phyloP scores from a whole-genome alignment of 2,888 invertebrate species.

The Endotricha flammealis region DNA sequence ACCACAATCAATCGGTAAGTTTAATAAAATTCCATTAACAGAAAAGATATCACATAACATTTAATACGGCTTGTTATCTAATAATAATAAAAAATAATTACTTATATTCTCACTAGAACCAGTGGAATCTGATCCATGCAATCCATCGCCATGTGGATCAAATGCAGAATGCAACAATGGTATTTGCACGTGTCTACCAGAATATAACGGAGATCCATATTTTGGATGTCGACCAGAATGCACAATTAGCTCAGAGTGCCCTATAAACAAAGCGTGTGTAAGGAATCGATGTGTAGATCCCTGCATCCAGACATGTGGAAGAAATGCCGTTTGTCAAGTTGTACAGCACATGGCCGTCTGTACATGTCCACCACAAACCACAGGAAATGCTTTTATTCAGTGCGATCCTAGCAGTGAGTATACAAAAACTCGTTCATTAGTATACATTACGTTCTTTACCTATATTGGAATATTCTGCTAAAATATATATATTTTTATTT shows the following conservation, averaged over 20 bases:
- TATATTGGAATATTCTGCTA: neutral
- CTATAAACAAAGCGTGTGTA: constrained; percentile 83
- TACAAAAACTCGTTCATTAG: no score
- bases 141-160: constrained; percentile 82
- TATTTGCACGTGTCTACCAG: constrained; percentile 78
- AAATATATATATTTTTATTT: constrained; percentile 11
- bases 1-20: constrained; percentile 71
- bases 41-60: neutral
- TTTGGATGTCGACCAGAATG: constrained; percentile 86
- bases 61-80: neutral
- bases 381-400: constrained; percentile 84
- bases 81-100: neutral
- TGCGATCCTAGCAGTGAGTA: constrained; percentile 78
- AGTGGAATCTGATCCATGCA: constrained; percentile 71
- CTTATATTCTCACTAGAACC: constrained; percentile 38
- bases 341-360: constrained; percentile 88
- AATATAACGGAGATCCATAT: constrained; percentile 82
- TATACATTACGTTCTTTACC: no score
- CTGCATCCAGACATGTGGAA: constrained; percentile 86
- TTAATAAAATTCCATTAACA: constrained; percentile 1
- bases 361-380: constrained; percentile 82
- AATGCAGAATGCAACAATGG: constrained; percentile 80
- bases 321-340: constrained; percentile 84
- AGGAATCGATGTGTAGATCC: constrained; percentile 84
- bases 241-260: constrained; percentile 84